Conservation (phyloP, 2,113 vertebrate species). For the Eira barbara region DNA sequence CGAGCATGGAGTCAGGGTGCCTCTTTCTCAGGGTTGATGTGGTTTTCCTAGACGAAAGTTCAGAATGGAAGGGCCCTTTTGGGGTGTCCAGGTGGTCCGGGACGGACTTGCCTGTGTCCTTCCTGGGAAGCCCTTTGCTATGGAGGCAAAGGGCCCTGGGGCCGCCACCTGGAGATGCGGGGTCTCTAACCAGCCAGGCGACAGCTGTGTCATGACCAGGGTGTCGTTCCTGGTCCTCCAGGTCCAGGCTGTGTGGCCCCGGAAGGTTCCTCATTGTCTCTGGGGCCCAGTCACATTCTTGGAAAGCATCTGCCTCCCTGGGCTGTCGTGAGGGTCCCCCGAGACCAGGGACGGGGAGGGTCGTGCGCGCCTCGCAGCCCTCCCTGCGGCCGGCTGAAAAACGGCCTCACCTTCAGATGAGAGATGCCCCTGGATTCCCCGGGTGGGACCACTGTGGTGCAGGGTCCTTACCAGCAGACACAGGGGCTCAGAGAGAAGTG, state of each 20-base stretch:
- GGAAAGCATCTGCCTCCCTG: neutral
- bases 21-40: neutral
- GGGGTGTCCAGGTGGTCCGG: neutral
- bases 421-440: neutral
- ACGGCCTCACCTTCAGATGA: neutral
- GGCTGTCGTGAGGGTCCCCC: neutral
- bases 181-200: fast-evolving
- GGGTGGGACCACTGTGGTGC: neutral
- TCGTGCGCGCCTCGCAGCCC: neutral
- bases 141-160: neutral
- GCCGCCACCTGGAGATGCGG: fast-evolving
- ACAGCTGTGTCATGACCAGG: fast-evolving
- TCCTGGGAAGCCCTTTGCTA: neutral
- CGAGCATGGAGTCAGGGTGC: fast-evolving
- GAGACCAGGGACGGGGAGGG: neutral
- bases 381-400: fast-evolving
- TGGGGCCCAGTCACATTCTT: neutral
- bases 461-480: neutral
- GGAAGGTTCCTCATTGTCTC: neutral
- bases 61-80: neutral
- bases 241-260: neutral
- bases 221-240: neutral
- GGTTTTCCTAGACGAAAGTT: neutral
- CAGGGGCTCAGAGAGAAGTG: neutral
- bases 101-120: neutral